Evolutionary conservation across 2,888 invertebrate genomes (phyloP).

Genomic region (Metopia argyrocephala): DNA sequence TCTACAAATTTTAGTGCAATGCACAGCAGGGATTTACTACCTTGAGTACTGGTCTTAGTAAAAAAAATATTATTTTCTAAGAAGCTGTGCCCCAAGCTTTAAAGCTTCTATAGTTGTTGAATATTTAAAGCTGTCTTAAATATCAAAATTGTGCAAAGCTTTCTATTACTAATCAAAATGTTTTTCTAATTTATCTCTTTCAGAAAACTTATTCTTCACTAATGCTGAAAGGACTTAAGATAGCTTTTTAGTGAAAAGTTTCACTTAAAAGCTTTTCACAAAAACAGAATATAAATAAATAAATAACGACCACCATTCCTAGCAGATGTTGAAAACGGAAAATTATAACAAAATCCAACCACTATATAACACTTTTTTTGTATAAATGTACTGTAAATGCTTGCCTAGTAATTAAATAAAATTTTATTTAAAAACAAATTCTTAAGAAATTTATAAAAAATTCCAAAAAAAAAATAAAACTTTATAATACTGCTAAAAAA

Average conservation of each 20-base stretch:
- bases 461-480: not conserved
- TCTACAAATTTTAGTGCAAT: no score
- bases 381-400: slow-evolving; percentile 60
- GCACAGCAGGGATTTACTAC: no score
- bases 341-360: slow-evolving; percentile 5
- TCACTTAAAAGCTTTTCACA: not conserved
- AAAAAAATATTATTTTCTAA: no score
- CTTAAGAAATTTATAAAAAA: not conserved
- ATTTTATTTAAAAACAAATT: not conserved
- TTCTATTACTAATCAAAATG: not conserved
- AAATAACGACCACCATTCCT: slow-evolving; percentile 33
- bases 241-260: slow-evolving; percentile 11
- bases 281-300: slow-evolving; percentile 5
- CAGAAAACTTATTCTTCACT: slow-evolving; percentile 52
- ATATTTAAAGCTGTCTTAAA: no score
- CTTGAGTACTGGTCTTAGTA: no score
- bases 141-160: no score
- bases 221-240: slow-evolving; percentile 37
- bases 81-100: no score
- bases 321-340: not conserved
- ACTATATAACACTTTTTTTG: slow-evolving; percentile 31
- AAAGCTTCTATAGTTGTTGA: no score
- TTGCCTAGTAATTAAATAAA: slow-evolving; percentile 25
- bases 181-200: not conserved
- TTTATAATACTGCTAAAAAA: slow-evolving; percentile 32